Evolutionary conservation across 2,113 vertebrate genomes (phyloP).

Genomic region (Macroglossus sobrinus): DNA sequence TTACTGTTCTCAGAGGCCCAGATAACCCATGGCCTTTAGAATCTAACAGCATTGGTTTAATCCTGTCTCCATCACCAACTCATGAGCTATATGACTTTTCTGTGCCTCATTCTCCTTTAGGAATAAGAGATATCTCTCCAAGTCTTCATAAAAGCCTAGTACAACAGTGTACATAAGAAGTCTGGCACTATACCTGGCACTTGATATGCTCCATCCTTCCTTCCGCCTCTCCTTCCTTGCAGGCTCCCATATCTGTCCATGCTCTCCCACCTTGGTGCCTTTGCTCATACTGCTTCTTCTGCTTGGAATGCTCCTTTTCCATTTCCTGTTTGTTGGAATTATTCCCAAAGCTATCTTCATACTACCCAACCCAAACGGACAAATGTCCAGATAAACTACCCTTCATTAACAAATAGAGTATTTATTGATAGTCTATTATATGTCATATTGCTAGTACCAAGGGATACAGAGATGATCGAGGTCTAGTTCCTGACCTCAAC

Average conservation of each 20-base stretch:
- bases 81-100: neutral
- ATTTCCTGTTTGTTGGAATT: neutral
- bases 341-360: neutral
- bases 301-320: neutral
- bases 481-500: neutral
- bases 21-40: neutral
- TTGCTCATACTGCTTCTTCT: neutral
- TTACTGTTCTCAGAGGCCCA: neutral
- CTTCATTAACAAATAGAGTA: neutral
- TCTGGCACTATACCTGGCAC: neutral
- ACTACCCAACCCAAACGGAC: neutral
- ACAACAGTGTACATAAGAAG: neutral
- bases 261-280: neutral
- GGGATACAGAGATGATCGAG: neutral
- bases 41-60: neutral
- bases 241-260: neutral
- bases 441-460: neutral
- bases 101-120: neutral
- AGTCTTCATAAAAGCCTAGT: neutral
- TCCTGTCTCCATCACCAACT: neutral
- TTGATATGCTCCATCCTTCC: rapidly evolving
- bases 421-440: neutral
- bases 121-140: neutral
- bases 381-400: neutral
- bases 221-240: neutral